phyloP scores from a whole-genome alignment of 2,113 vertebrate genomes.

The Equus quagga region DNA sequence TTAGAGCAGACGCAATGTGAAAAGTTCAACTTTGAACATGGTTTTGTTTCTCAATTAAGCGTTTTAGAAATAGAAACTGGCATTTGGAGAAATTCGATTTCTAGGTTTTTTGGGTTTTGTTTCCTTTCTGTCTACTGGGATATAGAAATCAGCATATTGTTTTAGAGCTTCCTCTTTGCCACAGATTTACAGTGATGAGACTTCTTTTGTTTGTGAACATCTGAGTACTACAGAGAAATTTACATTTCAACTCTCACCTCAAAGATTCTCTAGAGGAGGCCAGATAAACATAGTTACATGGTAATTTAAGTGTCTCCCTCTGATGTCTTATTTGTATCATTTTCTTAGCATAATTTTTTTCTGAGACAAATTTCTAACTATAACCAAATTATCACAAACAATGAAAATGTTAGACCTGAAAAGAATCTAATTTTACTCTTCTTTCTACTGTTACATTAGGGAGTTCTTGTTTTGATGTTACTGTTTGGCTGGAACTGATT shows the following conservation, averaged over 20 bases:
- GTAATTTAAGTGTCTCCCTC: not conserved
- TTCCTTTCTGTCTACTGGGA: not conserved
- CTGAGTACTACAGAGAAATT: slow-evolving; percentile 38
- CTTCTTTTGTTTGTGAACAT: slow-evolving; percentile 29
- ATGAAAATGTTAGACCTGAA: slow-evolving; percentile 16
- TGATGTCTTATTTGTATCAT: not conserved
- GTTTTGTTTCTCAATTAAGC: slow-evolving; percentile 27
- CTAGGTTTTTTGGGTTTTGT: not conserved
- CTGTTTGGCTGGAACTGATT: slow-evolving; percentile 11
- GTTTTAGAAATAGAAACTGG: slow-evolving; percentile 49
- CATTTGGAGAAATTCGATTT: slow-evolving; percentile 36
- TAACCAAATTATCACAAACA: slow-evolving; percentile 48
- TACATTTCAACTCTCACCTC: slow-evolving; percentile 7
- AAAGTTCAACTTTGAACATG: not conserved
- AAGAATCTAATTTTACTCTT: slow-evolving; percentile 15
- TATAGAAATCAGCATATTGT: not conserved
- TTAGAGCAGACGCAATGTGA: not conserved
- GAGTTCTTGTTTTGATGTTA: not conserved
- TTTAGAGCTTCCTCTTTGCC: slow-evolving; percentile 29
- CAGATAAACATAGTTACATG: not conserved
- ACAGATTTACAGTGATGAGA: not conserved
- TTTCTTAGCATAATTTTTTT: not conserved
- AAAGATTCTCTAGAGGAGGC: not conserved
- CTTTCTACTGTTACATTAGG: not conserved
- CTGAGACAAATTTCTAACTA: slow-evolving; percentile 35